Evolutionary conservation across 2,113 vertebrate genomes (phyloP).

Genomic region (Plotosus lineatus): DNA sequence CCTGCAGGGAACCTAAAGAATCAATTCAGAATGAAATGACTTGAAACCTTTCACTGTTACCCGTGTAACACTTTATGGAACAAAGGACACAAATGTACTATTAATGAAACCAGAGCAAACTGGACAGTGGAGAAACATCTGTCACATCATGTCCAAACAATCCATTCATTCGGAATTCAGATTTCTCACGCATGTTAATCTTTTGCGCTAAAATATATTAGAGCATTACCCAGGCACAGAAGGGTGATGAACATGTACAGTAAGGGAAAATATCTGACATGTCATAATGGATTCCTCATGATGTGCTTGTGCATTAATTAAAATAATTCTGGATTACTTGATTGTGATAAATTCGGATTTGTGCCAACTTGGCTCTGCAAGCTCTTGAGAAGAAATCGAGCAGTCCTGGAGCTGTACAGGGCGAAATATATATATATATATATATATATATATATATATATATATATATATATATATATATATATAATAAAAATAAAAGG

Average conservation of each 20-base stretch:
- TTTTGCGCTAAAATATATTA: neutral
- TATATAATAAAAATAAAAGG: too few relatives aligned
- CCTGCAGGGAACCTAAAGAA: neutral
- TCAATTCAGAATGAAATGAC: conserved; percentile 14
- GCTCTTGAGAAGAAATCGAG: neutral
- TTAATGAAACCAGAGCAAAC: conserved; percentile 15
- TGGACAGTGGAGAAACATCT: conserved; percentile 11
- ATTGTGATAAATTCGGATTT: neutral
- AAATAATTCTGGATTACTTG: neutral
- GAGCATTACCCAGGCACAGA: neutral
- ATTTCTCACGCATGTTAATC: neutral
- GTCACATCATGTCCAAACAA: neutral
- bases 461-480: too few relatives aligned
- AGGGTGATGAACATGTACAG: neutral
- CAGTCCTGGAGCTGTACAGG: too few relatives aligned
- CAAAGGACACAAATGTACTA: neutral
- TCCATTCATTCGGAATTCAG: neutral
- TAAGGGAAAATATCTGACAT: neutral
- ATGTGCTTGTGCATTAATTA: neutral
- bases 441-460: too few relatives aligned
- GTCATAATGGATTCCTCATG: neutral
- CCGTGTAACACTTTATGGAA: neutral
- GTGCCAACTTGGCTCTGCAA: neutral
- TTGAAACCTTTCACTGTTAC: conserved; percentile 9
- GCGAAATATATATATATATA: too few relatives aligned